Evolutionary conservation across 1,140 invertebrate species (phyloP), one percentile per base, ranked within the genome.

Genomic region (Eueides isabella): DNA sequence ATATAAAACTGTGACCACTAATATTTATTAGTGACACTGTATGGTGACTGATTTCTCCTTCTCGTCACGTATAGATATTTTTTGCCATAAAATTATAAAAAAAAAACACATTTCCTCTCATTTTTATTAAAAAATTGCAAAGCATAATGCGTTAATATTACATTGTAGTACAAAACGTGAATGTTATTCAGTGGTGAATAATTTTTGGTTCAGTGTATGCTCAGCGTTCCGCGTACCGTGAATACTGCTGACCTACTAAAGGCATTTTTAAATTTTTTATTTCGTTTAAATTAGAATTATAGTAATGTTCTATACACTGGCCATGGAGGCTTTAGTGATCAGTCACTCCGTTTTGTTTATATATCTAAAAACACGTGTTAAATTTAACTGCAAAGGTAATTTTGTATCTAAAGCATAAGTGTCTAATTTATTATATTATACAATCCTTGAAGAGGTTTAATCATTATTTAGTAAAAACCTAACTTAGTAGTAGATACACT

Each of bases 201-300:
- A 55, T 55, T 55, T 55, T 55, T 55, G 48, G 48, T 55, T 55
- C 11, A 55, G 48, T 26, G 48, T 55, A 26, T 55, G 23, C 48
- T 23, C 48, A 55, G 11, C 48, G 48, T 26, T 55, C 16, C 41
- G 5, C 26, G 48, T 12, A 26, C 19, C 48, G 48, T 23, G 48
- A 55, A 14, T 12, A 55, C 48, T 55, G 26, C 23, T 26, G 23
- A 55, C 48, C 48, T 55, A 55, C 23, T 55, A 26, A 9, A 4
- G 2, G 4, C 1, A 2, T 55, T 55, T 55, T 55, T 23, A 23
- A 23, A 11, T 11, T 55, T 26, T 23, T 23, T 44, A 44, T 44
- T 19, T 44, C n/a, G 5, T 19, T n/a, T 19, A 19, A 41, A 14
- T 41, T 41, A 16, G 14, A 41, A 16, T 41, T 2, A 44, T 7